Conservation (phyloP, 1,140 invertebrate genomes). For the Orius laevigatus region DNA sequence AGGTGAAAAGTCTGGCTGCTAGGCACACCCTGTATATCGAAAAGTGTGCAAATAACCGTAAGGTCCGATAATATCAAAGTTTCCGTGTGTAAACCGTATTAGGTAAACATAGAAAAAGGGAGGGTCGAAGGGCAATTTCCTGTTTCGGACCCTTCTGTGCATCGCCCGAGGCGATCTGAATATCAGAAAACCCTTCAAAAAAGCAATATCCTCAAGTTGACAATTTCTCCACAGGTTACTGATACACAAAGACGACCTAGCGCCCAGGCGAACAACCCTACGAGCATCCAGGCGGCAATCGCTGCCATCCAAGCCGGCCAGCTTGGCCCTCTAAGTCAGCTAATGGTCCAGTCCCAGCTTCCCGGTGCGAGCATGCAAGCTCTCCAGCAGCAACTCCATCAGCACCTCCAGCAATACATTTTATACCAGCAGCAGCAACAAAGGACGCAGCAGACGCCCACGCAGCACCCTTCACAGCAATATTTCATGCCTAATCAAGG, state of each 20-base stretch:
- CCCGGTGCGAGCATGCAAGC: conserved; percentile 31
- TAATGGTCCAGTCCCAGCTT: conserved; percentile 35
- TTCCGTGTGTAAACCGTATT: background rate
- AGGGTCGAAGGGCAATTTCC: conserved; percentile 2
- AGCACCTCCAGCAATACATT: conserved; percentile 55
- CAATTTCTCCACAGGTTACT: conserved; percentile 17
- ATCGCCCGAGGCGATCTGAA: background rate
- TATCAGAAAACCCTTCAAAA: background rate
- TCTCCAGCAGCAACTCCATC: conserved; percentile 44
- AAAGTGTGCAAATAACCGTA: too few species aligned
- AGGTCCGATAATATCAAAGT: too few species aligned
- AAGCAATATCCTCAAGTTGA: too few species aligned
- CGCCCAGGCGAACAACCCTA: conserved; percentile 6
- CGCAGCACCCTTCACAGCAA: conserved; percentile 44
- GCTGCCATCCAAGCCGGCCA: conserved; percentile 49
- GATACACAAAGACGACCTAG: conserved; percentile 18
- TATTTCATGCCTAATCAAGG: conserved; percentile 71
- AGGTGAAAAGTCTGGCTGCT: background rate
- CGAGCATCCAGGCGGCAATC: conserved; percentile 20
- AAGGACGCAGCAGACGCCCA: conserved; percentile 28
- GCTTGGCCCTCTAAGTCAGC: conserved; percentile 18
- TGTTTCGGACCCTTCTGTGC: background rate
- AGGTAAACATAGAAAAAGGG: conserved; percentile 6
- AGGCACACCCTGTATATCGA: background rate
- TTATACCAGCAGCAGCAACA: conserved; percentile 41